Evolutionary conservation across 2,888 invertebrate species (phyloP), one percentile per base, ranked within the genome.

Genomic region (Hipparchia semele): DNA sequence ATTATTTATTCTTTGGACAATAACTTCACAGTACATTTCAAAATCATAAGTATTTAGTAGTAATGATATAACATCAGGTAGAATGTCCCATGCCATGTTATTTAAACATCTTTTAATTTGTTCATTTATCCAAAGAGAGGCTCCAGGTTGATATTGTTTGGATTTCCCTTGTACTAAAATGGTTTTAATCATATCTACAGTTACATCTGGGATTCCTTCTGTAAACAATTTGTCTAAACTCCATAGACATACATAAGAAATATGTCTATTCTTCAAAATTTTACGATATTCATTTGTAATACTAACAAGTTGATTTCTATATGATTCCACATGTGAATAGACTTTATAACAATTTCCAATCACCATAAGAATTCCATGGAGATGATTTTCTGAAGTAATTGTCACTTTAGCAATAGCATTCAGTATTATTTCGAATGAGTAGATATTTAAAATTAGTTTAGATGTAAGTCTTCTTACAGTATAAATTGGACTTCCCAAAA

Each of bases 401-500:
- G 76, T 78, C 60, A 56, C 65, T 33, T 58, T 79, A 56, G 79
- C 77, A 39, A 83, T 59, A 46, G 88, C 54, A 64, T 77, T 70
- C 49, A 83, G 68, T 75, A 81, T 81, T 65, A 88, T 85, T 9
- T 75, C 75, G 68, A 88, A 86, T 68, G 86, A 77, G 75, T 84
- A 92, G 72, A 93, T 88, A 78, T 92, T 92, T 76, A 86, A 88
- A 77, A 94, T 90, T 60, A 90, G 88, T 80, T 87, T 90, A 6
- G 94, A 90, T 64, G 90, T 85, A 39, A 94, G 82, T 49, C 92
- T 84, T 74, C 94, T 84, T 7, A 94, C 91, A 39, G 89, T 88
- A 73, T 87, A 88, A 77, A 94, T 90, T 8, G 93, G 90, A 77
- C 94, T 94, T 62, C 86, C 87, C 61, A 94, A 79, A 74, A 94